Base-by-base conservation (phyloP, 2,113 vertebrate genomes). In the Cebidichthys violaceus region DNA sequence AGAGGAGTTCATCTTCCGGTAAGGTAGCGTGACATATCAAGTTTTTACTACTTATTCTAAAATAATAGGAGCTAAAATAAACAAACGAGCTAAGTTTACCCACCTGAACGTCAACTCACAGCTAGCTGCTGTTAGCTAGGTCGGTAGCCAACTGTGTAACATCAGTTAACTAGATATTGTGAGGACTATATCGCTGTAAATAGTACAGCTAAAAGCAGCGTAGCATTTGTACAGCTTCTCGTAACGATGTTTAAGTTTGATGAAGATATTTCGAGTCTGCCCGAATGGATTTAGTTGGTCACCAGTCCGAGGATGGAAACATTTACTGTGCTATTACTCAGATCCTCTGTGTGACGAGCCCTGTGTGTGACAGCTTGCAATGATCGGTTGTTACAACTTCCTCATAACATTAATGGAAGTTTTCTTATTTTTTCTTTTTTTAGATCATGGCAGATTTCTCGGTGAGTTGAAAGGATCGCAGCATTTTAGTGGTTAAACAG, bases 381-480 rank as follows among this genome's bases (percentile, higher is more conserved):
- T 22, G 4, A 17, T 45, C 13, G 24, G 24, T 55, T 24, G 18
- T 20, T 59, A 13, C 31, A 61, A 35, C 39, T 55, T 43, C 47
- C 7, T 27, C 9, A 57, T 77, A 57, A 86, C 76, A 54, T 71
- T 72, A 61, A 80, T 45, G 2, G 72, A 60, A 77, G n/a, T 81
- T 76, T 62, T 69, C 2, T 89, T 65, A 75, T 70, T 6, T 77
- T 27, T 35, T 2, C 27, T 0, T 50, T 20, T 89, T 69, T 66
- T 60, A 95, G 95, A 91, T 91, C 91, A 96, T 96, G 95, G 72
- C 91, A 50, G 95, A 96, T 77, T 96, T 96, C 86, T 96, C 95
- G 90, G 95, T 96, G 83, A 96, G 95, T 95, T 79, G 2, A 6
- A 55, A 68, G 6, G 1, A 43, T 67, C 57, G 0, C 4, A 11